These are phyloP conservation scores for Antheraea pernyi DNA, from an alignment of 1,140 invertebrate species.

Conservation along the genomic window DNA sequence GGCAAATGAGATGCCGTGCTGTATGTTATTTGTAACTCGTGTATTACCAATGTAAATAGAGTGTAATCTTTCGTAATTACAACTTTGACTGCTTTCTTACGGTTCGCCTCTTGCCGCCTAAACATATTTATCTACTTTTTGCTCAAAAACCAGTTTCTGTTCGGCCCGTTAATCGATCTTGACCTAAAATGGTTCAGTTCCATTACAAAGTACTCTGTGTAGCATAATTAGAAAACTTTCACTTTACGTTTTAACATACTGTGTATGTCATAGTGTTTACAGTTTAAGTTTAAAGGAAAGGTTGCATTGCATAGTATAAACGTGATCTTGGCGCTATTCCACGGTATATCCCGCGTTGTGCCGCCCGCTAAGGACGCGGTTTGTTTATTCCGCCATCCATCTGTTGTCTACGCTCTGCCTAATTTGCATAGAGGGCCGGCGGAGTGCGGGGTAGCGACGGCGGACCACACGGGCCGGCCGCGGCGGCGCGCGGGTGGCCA, in stretches of 20 bases:
- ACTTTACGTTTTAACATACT: neutral
- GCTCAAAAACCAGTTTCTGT: conserved; percentile 30
- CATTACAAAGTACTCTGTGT: neutral
- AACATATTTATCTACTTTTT: conserved; percentile 28
- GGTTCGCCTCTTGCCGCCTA: conserved; percentile 12
- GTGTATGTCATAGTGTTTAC: neutral
- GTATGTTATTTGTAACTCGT: conserved; percentile 31
- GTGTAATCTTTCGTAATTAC: conserved; percentile 13
- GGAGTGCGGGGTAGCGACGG: conserved; percentile 33
- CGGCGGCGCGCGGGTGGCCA: conserved; percentile 67
- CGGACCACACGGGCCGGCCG: conserved; percentile 67
- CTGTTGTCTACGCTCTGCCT: conserved; percentile 74
- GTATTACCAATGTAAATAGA: conserved; percentile 9
- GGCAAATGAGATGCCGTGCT: conserved; percentile 19
- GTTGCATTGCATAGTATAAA: neutral
- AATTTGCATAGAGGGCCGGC: conserved; percentile 74
- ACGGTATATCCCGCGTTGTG: neutral
- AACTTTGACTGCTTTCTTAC: no score
- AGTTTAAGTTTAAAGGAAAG: neutral
- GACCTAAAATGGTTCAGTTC: conserved; percentile 19
- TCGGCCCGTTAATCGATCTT: conserved; percentile 32
- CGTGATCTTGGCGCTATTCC: neutral
- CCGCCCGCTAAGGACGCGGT: conserved; percentile 60
- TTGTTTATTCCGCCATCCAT: conserved; percentile 77
- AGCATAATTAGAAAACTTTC: neutral